phyloP scores from a whole-genome alignment of 37 sponge, comb jelly and placozoan species.

The Spongia lamella region DNA sequence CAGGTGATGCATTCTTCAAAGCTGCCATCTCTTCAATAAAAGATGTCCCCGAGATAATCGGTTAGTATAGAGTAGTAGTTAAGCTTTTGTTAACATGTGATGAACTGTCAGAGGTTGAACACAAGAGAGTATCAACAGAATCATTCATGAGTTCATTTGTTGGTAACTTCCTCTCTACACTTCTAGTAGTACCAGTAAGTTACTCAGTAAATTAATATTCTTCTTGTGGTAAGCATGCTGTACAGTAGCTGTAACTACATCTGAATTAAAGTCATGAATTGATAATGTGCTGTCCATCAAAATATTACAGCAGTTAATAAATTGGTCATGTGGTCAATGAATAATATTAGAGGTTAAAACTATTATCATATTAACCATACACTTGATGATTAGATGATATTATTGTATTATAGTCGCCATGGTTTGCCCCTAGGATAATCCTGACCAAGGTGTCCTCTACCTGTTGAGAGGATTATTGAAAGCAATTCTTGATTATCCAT shows the following conservation, averaged over 20 bases:
- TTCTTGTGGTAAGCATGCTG: background rate
- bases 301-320: too few relatives aligned
- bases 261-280: too few relatives aligned
- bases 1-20: slow-evolving; percentile 94
- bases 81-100: too few relatives aligned
- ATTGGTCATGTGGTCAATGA: too few relatives aligned
- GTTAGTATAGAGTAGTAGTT: too few relatives aligned
- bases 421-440: slow-evolving; percentile 71
- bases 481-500: slow-evolving; percentile 69
- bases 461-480: slow-evolving; percentile 79
- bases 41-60: slow-evolving; percentile 80
- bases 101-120: slow-evolving; percentile 74
- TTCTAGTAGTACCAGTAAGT: slow-evolving; percentile 83
- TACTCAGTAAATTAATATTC: slow-evolving; percentile 1
- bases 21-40: slow-evolving; percentile 75
- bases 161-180: slow-evolving; percentile 75
- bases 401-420: too few relatives aligned
- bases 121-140: slow-evolving; percentile 72
- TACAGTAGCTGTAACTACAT: too few relatives aligned
- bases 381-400: too few relatives aligned
- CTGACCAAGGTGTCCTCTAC: slow-evolving; percentile 74
- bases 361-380: too few relatives aligned
- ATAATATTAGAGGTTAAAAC: too few relatives aligned
- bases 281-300: too few relatives aligned
- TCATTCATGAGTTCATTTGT: slow-evolving; percentile 45